Evolutionary conservation across 2,797 vertebrate species (phyloP).

Genomic region (Aldrovandia affinis): DNA sequence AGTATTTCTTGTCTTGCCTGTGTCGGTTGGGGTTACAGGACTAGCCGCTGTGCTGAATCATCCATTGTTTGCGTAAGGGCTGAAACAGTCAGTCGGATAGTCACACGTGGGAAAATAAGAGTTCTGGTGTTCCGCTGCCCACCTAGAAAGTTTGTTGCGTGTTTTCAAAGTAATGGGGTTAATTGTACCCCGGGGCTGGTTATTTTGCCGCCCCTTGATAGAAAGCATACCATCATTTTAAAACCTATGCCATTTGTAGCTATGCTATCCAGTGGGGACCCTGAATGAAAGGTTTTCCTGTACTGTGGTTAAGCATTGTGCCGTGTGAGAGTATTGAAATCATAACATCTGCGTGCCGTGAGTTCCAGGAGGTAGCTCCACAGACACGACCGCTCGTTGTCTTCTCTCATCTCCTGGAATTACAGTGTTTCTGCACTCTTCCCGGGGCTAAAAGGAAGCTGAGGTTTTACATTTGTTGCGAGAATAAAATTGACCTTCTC

Average conservation of each 20-base stretch:
- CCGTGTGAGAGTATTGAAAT: neutral
- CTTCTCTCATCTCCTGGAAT: neutral
- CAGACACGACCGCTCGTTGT: neutral
- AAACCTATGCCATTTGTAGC: neutral
- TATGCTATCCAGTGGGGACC: neutral
- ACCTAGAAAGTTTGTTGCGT: neutral
- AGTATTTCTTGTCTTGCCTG: neutral
- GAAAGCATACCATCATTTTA: neutral
- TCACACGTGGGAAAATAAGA: neutral
- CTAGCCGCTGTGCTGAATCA: neutral
- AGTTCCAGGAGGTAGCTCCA: neutral
- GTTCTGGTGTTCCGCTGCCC: neutral
- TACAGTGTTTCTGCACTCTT: neutral
- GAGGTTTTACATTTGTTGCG: constrained; percentile 1
- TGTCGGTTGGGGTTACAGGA: neutral
- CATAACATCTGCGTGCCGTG: neutral
- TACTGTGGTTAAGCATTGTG: neutral
- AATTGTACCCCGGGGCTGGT: neutral
- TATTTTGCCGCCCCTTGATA: neutral
- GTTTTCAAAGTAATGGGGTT: neutral
- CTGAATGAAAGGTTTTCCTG: neutral
- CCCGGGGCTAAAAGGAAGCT: neutral
- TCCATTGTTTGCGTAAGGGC: neutral
- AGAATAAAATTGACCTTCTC: constrained; percentile 23
- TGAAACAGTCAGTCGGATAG: neutral